Conservation (phyloP, 2,888 invertebrate species). For the Cheilosia vernalis region DNA sequence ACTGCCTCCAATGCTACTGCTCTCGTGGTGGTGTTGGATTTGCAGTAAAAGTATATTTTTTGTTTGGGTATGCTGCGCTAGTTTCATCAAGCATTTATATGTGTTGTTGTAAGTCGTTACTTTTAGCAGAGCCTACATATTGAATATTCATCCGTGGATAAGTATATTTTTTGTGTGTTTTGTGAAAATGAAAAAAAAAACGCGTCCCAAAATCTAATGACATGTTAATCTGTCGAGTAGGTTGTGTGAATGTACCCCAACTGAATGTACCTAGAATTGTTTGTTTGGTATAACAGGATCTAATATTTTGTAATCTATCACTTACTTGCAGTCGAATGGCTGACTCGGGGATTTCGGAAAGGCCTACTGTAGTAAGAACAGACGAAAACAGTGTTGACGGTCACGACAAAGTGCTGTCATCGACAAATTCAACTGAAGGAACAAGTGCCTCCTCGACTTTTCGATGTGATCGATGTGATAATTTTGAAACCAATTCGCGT, state of each 20-base stretch:
- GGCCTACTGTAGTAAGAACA: conserved; percentile 78
- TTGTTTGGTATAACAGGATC: conserved; percentile 4
- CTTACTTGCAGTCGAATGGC: conserved; percentile 78
- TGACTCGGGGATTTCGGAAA: conserved; percentile 81
- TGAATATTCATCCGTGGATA: conserved; percentile 18
- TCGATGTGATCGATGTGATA: conserved; percentile 91
- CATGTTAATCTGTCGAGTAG: conserved; percentile 36
- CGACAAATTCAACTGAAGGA: conserved; percentile 69
- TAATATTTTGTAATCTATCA: not conserved
- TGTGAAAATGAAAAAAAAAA: conserved; percentile 47
- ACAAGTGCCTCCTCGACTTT: conserved; percentile 77
- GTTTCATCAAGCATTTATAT: conserved; percentile 42
- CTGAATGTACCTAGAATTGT: conserved; percentile 6
- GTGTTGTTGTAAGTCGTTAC: conserved; percentile 52
- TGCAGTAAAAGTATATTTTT: conserved; percentile 74
- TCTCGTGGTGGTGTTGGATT: conserved; percentile 69
- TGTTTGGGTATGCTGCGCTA: conserved; percentile 71
- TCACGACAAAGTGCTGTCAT: conserved; percentile 62
- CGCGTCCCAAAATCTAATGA: conserved; percentile 30
- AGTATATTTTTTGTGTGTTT: conserved; percentile 21
- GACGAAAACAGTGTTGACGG: conserved; percentile 65
- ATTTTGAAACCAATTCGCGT: conserved; percentile 91
- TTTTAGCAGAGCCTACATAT: conserved; percentile 28
- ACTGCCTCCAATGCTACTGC: conserved; percentile 76
- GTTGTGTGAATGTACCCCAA: conserved; percentile 20